phyloP scores from a whole-genome alignment of 2,888 invertebrate genomes.

The Phyto melanocephala region DNA sequence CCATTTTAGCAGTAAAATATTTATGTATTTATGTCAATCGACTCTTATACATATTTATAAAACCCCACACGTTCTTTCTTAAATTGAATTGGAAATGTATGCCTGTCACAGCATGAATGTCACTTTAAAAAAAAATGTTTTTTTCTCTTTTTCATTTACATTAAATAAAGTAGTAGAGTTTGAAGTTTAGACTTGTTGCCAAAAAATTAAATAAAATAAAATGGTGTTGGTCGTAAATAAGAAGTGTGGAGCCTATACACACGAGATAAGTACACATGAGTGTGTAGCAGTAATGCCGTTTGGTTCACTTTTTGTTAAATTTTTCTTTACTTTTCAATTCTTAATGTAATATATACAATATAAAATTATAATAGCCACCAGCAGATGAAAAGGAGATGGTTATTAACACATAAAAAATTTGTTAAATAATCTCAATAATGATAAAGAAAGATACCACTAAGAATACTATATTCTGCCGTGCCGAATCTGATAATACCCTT shows the following conservation, averaged over 20 bases:
- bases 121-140: neutral
- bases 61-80: conserved; percentile 8
- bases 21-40: neutral
- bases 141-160: neutral
- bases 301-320: too few relatives aligned
- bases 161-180: neutral
- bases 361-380: too few relatives aligned
- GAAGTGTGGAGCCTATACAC: neutral
- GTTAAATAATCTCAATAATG: too few relatives aligned
- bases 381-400: too few relatives aligned
- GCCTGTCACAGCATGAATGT: neutral
- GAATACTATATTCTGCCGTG: too few relatives aligned
- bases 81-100: neutral
- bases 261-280: neutral
- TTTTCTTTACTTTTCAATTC: too few relatives aligned
- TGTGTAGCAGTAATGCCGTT: too few relatives aligned
- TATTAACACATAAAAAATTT: too few relatives aligned
- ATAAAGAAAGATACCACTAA: too few relatives aligned
- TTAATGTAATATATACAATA: too few relatives aligned
- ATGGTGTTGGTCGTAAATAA: neutral
- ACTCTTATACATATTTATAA: neutral
- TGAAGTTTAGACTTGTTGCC: neutral
- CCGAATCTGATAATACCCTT: too few relatives aligned
- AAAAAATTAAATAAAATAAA: neutral
- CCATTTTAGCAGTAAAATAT: neutral